Conservation (phyloP, 2,113 vertebrate genomes). For the Desmodus rotundus region DNA sequence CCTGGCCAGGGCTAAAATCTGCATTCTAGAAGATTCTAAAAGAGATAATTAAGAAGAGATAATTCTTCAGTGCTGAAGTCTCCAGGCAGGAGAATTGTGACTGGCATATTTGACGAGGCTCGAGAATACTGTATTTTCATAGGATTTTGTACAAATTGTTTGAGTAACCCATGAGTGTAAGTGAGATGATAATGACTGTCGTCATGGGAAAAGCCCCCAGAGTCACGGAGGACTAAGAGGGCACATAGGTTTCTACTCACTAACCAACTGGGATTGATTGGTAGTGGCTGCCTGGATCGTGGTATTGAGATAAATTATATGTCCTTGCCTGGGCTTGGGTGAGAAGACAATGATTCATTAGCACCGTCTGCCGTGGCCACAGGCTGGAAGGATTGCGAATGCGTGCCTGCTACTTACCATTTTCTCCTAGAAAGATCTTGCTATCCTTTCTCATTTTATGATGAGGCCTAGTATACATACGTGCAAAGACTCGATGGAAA, state of each 20-base stretch:
- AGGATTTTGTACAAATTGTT: neutral
- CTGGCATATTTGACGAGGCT: neutral
- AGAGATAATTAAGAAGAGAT: neutral
- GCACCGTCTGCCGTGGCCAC: neutral
- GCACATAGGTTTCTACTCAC: neutral
- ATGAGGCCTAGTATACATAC: neutral
- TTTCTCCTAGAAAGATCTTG: slow-evolving; percentile 39
- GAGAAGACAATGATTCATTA: neutral
- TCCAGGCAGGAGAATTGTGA: neutral
- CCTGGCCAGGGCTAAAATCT: too few species aligned
- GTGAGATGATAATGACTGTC: neutral
- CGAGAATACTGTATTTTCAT: neutral
- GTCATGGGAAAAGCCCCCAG: neutral
- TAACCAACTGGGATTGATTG: neutral
- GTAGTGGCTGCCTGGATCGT: neutral
- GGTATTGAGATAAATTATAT: neutral
- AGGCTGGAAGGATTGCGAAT: neutral
- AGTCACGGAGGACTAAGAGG: neutral
- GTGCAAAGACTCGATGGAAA: slow-evolving; percentile 27
- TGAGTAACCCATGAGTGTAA: neutral
- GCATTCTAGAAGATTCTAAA: neutral
- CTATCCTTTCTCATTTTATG: neutral
- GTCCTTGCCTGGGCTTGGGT: neutral
- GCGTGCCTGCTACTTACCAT: neutral
- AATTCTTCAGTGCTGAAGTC: neutral